Percentiles rank a stretch among this genome's conserved stretches.
Evolutionary conservation across 2,888 invertebrate species (phyloP).

Genomic region (Sisyra terminalis): DNA sequence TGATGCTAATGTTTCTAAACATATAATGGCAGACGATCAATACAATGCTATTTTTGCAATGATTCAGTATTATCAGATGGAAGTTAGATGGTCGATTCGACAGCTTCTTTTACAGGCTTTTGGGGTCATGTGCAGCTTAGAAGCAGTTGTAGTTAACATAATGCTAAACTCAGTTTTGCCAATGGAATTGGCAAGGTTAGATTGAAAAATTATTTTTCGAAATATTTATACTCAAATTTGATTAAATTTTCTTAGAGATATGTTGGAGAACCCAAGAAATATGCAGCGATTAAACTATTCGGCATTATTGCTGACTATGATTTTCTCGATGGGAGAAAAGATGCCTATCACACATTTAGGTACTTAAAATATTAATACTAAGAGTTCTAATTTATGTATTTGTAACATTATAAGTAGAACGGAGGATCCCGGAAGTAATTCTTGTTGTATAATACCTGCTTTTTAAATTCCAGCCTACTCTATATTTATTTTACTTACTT

Average conservation of each 20-base stretch:
- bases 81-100: slow-evolving; percentile 72
- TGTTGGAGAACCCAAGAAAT: slow-evolving; percentile 63
- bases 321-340: slow-evolving; percentile 79
- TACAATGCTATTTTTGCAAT: slow-evolving; percentile 71
- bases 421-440: too few species aligned
- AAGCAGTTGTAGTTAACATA: slow-evolving; percentile 63
- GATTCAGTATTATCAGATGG: slow-evolving; percentile 94
- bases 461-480: too few species aligned
- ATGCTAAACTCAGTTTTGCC: slow-evolving; percentile 79
- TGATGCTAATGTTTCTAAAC: slow-evolving; percentile 72
- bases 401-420: too few species aligned
- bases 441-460: too few species aligned
- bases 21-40: slow-evolving; percentile 67
- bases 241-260: slow-evolving; percentile 34
- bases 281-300: slow-evolving; percentile 69
- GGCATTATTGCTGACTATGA: slow-evolving; percentile 68
- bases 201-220: slow-evolving; percentile 15
- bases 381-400: background rate
- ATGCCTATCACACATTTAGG: slow-evolving; percentile 82
- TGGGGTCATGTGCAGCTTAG: slow-evolving; percentile 73
- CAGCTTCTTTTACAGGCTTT: slow-evolving; percentile 71
- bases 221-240: background rate
- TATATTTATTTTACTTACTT: too few species aligned
- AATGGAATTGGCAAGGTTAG: slow-evolving; percentile 77
- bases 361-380: slow-evolving; percentile 24